phyloP scores from a whole-genome alignment of 2,888 invertebrate species.

The Coenonympha arcania region DNA sequence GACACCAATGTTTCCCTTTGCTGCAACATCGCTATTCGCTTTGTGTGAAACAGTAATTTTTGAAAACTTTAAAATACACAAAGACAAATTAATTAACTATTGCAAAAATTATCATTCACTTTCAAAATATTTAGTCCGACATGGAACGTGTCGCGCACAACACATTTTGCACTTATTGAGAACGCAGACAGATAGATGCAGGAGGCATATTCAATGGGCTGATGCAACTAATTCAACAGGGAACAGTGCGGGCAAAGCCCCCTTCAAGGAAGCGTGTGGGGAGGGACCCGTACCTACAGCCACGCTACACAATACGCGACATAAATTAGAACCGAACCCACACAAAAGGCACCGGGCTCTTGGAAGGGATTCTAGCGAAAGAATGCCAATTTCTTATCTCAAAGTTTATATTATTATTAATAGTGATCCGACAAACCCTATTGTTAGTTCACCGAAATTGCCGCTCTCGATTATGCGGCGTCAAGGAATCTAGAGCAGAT shows the following conservation, averaged over 20 bases:
- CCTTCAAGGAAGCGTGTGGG: constrained; percentile 67
- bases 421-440: constrained; percentile 50
- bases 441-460: constrained; percentile 60
- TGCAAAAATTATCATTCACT: not conserved
- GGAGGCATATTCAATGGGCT: constrained; percentile 54
- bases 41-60: not conserved
- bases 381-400: constrained; percentile 72
- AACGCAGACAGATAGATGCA: constrained; percentile 40
- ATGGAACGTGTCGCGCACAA: not conserved
- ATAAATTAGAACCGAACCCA: constrained; percentile 73
- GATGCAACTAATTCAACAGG: constrained; percentile 66
- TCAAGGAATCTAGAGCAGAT: constrained; percentile 66
- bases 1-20: constrained; percentile 1
- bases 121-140: not conserved
- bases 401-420: constrained; percentile 65
- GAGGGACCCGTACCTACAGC: constrained; percentile 58
- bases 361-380: constrained; percentile 67
- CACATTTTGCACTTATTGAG: constrained; percentile 19
- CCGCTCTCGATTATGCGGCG: constrained; percentile 41
- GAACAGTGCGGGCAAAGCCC: constrained; percentile 53
- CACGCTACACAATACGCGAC: constrained; percentile 70
- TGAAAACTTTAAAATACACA: not conserved
- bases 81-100: not conserved
- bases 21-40: not conserved
- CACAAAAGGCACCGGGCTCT: constrained; percentile 67